Evolutionary conservation across 2,113 vertebrate genomes (phyloP), one percentile per base, ranked within the genome.

Genomic region (Oreochromis spilurus): DNA sequence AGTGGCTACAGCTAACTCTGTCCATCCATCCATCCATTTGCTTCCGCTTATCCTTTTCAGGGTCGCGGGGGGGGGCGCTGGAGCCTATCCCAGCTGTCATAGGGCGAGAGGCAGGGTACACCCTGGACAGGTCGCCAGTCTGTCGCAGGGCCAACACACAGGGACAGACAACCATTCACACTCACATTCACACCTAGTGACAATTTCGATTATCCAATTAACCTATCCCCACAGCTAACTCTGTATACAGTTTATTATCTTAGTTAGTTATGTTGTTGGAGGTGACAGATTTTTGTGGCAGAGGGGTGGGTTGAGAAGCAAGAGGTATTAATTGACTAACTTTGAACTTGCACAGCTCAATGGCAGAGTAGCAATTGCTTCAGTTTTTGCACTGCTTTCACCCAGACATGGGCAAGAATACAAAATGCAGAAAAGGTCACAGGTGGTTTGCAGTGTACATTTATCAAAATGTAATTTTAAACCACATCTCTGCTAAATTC

Each of bases 251-350:
- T 24, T 67, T 70, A 5, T 2, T 40, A 40, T 5, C 58, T 40
- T 40, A 21, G 0, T 40, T 40, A 67, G 36, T 9, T 67, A 21
- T 14, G n/a, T 40, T 40, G n/a, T 24, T 40, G 7, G 19, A 14
- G 62, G 36, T 40, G 21, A 14, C 4, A 9, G 0, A 36, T 0
- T 38, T 38, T 38, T 38, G 9, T 38, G 17, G 17, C 17, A 65
- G 60, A 65, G 34, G 1, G 19, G 34, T 65, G 34, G 34, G 11
- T 70, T 21, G n/a, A 70, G n/a, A 4, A 6, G n/a, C n/a, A 14
- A 43, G 36, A 40, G 36, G 62, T 43, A 70, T 43, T 70, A 43
- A 70, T 70, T 43, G 36, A 40, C 21, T 9, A 70, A 70, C n/a
- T 70, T 12, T 40, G 9, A 40, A 40, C 19, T 40, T 40, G 36